Evolutionary conservation across 1,140 invertebrate species (phyloP).

Genomic region (Philopotamus ludificatus): DNA sequence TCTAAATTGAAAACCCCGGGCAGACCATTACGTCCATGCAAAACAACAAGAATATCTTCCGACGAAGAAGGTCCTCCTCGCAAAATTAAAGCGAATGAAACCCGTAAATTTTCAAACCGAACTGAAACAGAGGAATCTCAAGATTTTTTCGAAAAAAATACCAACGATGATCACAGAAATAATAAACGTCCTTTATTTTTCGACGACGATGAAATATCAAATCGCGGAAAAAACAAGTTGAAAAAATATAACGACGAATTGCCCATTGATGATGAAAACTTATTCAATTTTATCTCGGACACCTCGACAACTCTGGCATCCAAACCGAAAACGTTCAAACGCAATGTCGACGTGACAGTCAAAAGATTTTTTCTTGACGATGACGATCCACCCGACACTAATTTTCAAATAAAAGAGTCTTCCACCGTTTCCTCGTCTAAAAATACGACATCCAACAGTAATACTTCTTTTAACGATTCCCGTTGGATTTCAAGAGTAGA

Average conservation of each 20-base stretch:
- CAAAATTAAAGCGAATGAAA: too few species aligned
- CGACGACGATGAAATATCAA: too few species aligned
- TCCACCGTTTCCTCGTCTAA: too few species aligned
- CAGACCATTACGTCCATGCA: not conserved
- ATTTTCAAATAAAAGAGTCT: not conserved
- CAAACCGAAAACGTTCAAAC: not conserved
- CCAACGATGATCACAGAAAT: not conserved
- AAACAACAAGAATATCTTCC: not conserved
- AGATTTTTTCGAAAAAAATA: not conserved
- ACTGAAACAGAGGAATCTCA: too few species aligned
- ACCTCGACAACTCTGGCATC: too few species aligned
- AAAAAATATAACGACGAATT: too few species aligned
- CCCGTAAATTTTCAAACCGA: too few species aligned
- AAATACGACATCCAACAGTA: not conserved
- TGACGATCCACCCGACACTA: not conserved
- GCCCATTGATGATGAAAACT: not conserved
- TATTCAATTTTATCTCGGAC: slow-evolving; percentile 22
- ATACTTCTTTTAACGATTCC: not conserved
- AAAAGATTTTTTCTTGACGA: not conserved
- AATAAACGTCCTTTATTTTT: too few species aligned
- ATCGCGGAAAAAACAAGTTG: too few species aligned
- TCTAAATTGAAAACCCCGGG: not conserved
- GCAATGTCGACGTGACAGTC: not conserved
- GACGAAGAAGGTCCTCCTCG: not conserved
- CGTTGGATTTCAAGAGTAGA: slow-evolving; percentile 11